Percentiles rank a stretch among this genome's conserved stretches.
phyloP scores from a whole-genome alignment of 2,888 invertebrate genomes.

The Argyra leucocephala region DNA sequence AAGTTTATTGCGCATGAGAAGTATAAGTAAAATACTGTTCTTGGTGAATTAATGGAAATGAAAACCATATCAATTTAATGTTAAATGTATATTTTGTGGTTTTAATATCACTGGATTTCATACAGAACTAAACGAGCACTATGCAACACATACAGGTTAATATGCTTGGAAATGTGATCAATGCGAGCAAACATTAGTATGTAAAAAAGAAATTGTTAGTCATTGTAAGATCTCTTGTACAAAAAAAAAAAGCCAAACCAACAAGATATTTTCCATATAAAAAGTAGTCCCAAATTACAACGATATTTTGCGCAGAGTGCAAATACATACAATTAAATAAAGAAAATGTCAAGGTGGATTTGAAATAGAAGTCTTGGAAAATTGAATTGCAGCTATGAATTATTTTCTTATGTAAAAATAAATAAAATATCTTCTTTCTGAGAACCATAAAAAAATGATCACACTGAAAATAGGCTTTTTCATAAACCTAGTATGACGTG shows the following conservation, averaged over 20 bases:
- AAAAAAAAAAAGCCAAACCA: not conserved
- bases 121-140: not conserved
- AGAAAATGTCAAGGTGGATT: too few relatives aligned
- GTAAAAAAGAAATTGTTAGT: not conserved
- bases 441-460: too few relatives aligned
- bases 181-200: not conserved
- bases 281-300: not conserved
- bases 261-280: not conserved
- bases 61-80: not conserved
- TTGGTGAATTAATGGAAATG: not conserved
- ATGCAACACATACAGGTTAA: not conserved
- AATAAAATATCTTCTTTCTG: too few relatives aligned
- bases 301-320: not conserved
- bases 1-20: not conserved
- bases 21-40: not conserved
- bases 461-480: too few relatives aligned
- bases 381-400: too few relatives aligned
- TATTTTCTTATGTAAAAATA: too few relatives aligned
- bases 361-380: too few relatives aligned
- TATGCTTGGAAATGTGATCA: not conserved
- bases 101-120: not conserved
- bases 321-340: not conserved
- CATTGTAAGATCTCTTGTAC: not conserved
- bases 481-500: too few relatives aligned
- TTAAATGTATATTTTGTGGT: not conserved